Conservation (phyloP, 1,140 invertebrate genomes). For the Aethina tumida region DNA sequence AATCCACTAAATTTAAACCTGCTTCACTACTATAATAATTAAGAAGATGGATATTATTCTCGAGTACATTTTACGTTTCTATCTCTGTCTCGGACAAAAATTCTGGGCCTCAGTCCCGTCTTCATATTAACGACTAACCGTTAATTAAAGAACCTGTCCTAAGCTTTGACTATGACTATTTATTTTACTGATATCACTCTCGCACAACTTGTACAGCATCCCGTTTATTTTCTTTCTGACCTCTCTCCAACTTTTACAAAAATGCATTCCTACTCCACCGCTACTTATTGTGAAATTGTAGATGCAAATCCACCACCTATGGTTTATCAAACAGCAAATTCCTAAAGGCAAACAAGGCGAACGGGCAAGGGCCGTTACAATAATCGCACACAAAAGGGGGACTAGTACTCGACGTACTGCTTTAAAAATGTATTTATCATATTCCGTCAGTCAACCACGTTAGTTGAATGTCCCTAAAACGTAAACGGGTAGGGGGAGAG, state of each 20-base stretch:
- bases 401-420: too few relatives aligned
- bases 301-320: neutral
- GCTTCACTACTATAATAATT: too few relatives aligned
- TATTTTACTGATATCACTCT: slow-evolving; percentile 19
- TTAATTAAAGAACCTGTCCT: slow-evolving; percentile 26
- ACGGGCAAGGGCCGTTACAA: slow-evolving; percentile 18
- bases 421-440: slow-evolving; percentile 30
- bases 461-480: slow-evolving; percentile 16
- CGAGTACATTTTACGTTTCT: slow-evolving; percentile 8
- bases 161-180: slow-evolving; percentile 20
- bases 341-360: neutral
- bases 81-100: slow-evolving; percentile 13
- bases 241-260: neutral
- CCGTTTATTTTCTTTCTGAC: too few relatives aligned
- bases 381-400: slow-evolving; percentile 27
- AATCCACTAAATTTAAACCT: too few relatives aligned
- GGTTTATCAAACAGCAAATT: slow-evolving; percentile 4
- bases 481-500: slow-evolving; percentile 15
- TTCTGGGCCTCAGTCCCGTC: slow-evolving; percentile 12
- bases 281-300: neutral
- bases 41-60: neutral
- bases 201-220: too few relatives aligned
- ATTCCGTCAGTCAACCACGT: slow-evolving; percentile 25
- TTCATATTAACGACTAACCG: slow-evolving; percentile 22
- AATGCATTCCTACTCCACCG: neutral